Evolutionary conservation across 2,888 invertebrate genomes (phyloP).

Genomic region (Tuta absoluta): DNA sequence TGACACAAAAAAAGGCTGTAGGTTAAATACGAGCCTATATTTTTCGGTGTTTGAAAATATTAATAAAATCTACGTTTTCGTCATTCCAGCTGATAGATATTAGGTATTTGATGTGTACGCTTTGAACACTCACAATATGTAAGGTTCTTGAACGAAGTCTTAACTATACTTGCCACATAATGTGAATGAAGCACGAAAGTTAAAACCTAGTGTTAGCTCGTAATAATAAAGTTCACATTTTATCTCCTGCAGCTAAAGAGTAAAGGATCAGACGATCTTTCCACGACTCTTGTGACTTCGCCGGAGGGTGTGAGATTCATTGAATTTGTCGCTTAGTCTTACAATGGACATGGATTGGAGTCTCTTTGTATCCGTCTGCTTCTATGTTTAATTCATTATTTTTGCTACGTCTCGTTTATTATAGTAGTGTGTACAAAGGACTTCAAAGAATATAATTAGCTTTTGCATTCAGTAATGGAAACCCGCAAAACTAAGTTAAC

Average conservation of each 20-base stretch:
- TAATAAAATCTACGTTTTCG: background rate
- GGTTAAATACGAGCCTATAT: conserved; percentile 17
- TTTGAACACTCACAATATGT: background rate
- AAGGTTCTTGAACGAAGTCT: background rate
- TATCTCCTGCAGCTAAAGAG: conserved; percentile 19
- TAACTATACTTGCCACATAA: conserved; percentile 25
- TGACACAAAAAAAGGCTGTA: background rate
- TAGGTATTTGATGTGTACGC: background rate
- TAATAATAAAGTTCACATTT: conserved; percentile 26
- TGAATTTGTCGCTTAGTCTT: conserved; percentile 56
- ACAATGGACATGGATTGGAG: background rate
- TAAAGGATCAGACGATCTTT: conserved; percentile 19
- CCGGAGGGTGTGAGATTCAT: conserved; percentile 56
- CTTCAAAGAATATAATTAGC: background rate
- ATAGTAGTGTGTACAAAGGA: background rate
- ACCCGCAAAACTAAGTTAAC: too few relatives aligned
- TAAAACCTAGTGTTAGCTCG: conserved; percentile 16
- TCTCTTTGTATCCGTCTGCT: conserved; percentile 5
- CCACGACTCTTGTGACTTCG: conserved; percentile 37
- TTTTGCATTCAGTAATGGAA: background rate
- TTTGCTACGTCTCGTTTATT: background rate
- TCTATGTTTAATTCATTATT: conserved; percentile 1
- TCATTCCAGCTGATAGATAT: too few relatives aligned
- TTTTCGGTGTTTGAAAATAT: background rate
- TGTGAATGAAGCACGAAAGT: conserved; percentile 22